Conservation (phyloP, 35 echinoderm and acorn worm species). For the Lytechinus variegatus region DNA sequence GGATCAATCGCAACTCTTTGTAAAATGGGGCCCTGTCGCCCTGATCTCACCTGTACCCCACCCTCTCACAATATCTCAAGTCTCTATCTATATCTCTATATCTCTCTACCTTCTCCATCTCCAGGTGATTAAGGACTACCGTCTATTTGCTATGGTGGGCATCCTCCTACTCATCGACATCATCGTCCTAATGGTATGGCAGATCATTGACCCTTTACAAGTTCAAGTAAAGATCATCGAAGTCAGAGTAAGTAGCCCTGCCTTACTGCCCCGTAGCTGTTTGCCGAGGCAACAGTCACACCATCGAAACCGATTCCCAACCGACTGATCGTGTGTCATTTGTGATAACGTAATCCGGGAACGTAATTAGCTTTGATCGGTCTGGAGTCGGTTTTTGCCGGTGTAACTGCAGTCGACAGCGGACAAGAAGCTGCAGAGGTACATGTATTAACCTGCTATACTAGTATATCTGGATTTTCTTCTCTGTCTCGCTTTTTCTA, state of each 20-base stretch:
- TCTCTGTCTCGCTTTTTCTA: too few relatives aligned
- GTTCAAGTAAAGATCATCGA: conserved; percentile 57
- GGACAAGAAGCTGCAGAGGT: too few relatives aligned
- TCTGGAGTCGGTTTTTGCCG: neutral
- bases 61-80: too few relatives aligned
- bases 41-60: neutral
- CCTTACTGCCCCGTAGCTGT: neutral
- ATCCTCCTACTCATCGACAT: conserved; percentile 88
- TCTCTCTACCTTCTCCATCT: neutral
- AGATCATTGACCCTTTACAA: conserved; percentile 69
- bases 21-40: too few relatives aligned
- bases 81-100: too few relatives aligned
- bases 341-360: too few relatives aligned
- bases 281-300: neutral
- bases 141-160: conserved; percentile 90
- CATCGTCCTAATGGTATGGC: conserved; percentile 71
- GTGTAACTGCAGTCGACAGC: neutral
- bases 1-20: too few relatives aligned
- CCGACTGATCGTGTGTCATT: too few relatives aligned
- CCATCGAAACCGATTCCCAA: too few relatives aligned
- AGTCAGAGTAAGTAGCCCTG: conserved; percentile 63
- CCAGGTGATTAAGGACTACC: conserved; percentile 98
- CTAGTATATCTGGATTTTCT: too few relatives aligned
- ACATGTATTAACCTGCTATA: too few relatives aligned
- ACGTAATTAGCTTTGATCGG: neutral